A percentile compares a stretch with the other conserved stretches of the same genome.
phyloP scores from a whole-genome alignment of 2,113 vertebrate genomes.

The Struthio camelus region DNA sequence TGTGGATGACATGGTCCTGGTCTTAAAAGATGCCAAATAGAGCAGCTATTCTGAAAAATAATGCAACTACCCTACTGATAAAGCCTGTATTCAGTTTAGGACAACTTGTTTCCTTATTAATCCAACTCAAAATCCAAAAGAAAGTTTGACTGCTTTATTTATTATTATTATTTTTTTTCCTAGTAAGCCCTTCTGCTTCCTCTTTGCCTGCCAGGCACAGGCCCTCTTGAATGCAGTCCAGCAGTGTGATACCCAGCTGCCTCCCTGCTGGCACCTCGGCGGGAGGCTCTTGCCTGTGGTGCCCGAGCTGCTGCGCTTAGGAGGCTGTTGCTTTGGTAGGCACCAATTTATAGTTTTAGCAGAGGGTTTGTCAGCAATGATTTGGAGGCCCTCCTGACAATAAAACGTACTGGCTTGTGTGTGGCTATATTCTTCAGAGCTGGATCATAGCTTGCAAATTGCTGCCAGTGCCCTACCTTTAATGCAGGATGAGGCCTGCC shows the following conservation, averaged over 20 bases:
- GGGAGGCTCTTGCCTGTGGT: background rate
- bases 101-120: background rate
- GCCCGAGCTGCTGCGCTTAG: background rate
- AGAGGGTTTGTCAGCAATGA: background rate
- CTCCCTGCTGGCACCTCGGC: background rate
- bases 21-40: background rate
- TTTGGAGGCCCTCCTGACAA: background rate
- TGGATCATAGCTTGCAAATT: background rate
- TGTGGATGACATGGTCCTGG: background rate
- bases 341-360: background rate
- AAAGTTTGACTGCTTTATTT: background rate
- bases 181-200: background rate
- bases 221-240: too few species aligned
- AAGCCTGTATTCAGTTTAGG: background rate
- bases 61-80: background rate
- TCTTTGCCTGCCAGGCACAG: background rate
- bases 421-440: background rate
- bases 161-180: background rate
- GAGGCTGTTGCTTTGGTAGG: background rate
- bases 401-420: background rate
- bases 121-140: background rate
- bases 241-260: background rate
- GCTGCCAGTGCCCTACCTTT: background rate
- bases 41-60: background rate
- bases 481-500: background rate